Base-by-base conservation (phyloP, 2,113 vertebrate species). In the Macrotis lagotis region DNA sequence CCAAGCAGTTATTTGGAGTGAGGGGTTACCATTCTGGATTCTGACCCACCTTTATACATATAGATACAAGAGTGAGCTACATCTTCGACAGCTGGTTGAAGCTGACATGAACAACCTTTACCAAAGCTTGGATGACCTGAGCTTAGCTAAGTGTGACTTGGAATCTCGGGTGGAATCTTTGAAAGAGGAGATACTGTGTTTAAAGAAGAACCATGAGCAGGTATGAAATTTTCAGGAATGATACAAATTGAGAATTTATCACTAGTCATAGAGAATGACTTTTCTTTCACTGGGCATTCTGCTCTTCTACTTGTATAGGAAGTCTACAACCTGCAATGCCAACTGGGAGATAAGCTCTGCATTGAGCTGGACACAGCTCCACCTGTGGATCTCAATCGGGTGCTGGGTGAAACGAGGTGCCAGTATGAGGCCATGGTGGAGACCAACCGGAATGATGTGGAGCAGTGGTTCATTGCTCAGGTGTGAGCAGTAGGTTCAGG, bases 61-160 rank as follows among this genome's bases (percentile, higher is more conserved):
- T 19, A 98, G 99, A 98, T 99, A 97, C 14, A 99, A 99, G 97
- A 99, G 99, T 0, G 99, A 99, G 95, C 98, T 99, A 3, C 94
- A 97, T 25, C 99, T 99, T 97, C 99, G 99, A 59, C 98, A 98
- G 16, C 99, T 98, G 0, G 99, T 99, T 97, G 99, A 99, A 28
- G 97, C 98, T 0, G 99, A 99, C 37, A 83, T 83, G 11, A 83
- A 83, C 92, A 99, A 99, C 55, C 37, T 98, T 0, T 97, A 98
- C 97, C 97, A 0, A 97, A 83, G 98, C 16, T 95, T 98, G 97
- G 98, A 98, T n/a, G 98, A 98, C 93, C 94, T 98, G 97, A 98
- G 96, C 66, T 96, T 98, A 95, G 93, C 97, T 96, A 97, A 98
- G 89, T 98, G 99, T 0, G 99, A 99, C 97, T 98, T 99, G 96